phyloP scores from a whole-genome alignment of 2,797 vertebrate species.

The Anisognathus igniventris region DNA sequence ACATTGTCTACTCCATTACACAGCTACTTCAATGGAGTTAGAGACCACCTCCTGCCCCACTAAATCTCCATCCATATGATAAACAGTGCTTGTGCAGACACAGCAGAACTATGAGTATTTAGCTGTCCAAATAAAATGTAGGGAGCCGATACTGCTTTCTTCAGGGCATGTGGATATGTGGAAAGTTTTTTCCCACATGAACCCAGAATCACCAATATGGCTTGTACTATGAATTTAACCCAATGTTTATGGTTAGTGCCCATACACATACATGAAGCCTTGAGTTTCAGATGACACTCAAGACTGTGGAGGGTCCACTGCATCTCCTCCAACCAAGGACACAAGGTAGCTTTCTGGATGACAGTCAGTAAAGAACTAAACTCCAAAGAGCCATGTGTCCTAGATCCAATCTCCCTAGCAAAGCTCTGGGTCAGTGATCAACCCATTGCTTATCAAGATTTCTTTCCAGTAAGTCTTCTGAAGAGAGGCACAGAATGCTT shows the following conservation, averaged over 20 bases:
- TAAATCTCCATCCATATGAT: background rate
- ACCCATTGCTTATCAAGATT: background rate
- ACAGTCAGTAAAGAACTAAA: background rate
- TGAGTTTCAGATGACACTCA: rapidly evolving
- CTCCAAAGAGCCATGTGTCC: background rate
- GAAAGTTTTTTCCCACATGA: background rate
- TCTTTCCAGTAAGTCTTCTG: background rate
- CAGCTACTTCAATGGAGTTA: background rate
- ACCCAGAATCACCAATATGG: background rate
- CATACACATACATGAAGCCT: rapidly evolving
- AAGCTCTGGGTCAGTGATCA: background rate
- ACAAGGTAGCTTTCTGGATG: background rate
- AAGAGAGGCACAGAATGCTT: background rate
- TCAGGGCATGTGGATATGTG: rapidly evolving
- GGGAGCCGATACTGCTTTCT: rapidly evolving
- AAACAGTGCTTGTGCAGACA: background rate
- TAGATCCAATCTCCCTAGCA: background rate
- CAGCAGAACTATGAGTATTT: background rate
- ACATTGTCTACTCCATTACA: background rate
- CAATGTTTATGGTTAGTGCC: background rate
- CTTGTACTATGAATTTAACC: background rate
- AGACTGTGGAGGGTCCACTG: background rate
- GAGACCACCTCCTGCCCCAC: background rate
- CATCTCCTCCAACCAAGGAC: background rate
- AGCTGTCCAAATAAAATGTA: background rate